Evolutionary conservation across 1,140 invertebrate genomes (phyloP).

Genomic region (Trichonephila clavipes): DNA sequence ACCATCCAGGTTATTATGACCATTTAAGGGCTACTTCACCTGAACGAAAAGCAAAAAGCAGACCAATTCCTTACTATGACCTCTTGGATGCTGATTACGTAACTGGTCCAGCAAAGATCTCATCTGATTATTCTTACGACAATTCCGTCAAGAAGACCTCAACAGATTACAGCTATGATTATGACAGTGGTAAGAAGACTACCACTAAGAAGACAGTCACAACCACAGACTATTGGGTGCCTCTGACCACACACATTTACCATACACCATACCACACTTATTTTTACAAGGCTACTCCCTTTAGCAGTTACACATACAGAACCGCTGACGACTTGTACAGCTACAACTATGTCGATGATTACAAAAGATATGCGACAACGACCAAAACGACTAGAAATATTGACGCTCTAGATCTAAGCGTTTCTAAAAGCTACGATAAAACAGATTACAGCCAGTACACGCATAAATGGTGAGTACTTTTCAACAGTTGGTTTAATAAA

Average conservation of each 20-base stretch:
- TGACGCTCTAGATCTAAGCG: conserved; percentile 60
- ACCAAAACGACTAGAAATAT: conserved; percentile 61
- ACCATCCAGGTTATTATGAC: conserved; percentile 54
- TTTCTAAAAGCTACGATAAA: conserved; percentile 23
- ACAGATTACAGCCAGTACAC: conserved; percentile 8
- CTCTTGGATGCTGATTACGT: background rate
- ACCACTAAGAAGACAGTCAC: conserved; percentile 36
- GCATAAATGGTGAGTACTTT: conserved; percentile 57
- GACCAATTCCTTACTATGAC: conserved; percentile 38
- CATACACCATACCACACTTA: conserved; percentile 65
- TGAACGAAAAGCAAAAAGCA: background rate
- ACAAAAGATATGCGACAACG: conserved; percentile 64
- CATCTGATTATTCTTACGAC: background rate
- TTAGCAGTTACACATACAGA: conserved; percentile 67
- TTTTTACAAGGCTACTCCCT: conserved; percentile 50
- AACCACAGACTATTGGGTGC: conserved; percentile 64
- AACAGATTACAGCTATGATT: conserved; percentile 9
- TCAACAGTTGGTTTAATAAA: background rate
- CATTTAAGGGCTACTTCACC: conserved; percentile 35
- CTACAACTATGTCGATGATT: conserved; percentile 65
- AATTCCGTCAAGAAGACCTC: background rate
- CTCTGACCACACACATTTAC: conserved; percentile 67
- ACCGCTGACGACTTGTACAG: conserved; percentile 65
- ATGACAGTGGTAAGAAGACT: background rate
- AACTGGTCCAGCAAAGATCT: conserved; percentile 14